A percentile compares a stretch with the other conserved stretches of the same genome.
Evolutionary conservation across 2,888 invertebrate species (phyloP).

Genomic region (Hesperia comma): DNA sequence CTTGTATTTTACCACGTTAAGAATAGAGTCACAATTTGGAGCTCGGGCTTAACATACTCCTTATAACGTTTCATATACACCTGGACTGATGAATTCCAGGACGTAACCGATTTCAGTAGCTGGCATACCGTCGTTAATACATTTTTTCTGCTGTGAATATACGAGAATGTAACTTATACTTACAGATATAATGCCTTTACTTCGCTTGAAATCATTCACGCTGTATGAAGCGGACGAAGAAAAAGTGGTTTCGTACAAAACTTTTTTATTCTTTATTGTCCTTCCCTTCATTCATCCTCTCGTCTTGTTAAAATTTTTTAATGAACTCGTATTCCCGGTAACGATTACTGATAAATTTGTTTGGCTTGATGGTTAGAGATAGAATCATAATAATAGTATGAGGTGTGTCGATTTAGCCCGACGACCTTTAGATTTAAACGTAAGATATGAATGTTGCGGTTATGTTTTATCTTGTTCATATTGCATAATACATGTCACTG

Average conservation of each 20-base stretch:
- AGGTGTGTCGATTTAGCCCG: conserved; percentile 36
- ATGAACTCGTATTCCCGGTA: conserved; percentile 28
- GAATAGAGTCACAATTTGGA: conserved; percentile 60
- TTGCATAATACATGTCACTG: conserved; percentile 82
- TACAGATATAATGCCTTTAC: conserved; percentile 36
- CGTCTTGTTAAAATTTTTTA: conserved; percentile 30
- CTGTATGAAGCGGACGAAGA: conserved; percentile 51
- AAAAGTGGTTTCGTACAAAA: conserved; percentile 51
- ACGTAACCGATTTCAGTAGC: conserved; percentile 55
- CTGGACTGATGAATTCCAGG: conserved; percentile 61
- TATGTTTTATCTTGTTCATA: conserved; percentile 77
- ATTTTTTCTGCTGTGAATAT: conserved; percentile 56
- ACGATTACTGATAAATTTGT: conserved; percentile 11
- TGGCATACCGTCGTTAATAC: conserved; percentile 61
- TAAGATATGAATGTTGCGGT: conserved; percentile 71
- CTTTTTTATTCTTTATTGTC: conserved; percentile 33
- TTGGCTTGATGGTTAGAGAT: conserved; percentile 11
- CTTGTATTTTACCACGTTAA: conserved; percentile 48
- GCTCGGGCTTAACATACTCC: conserved; percentile 48
- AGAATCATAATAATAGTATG: conserved; percentile 13
- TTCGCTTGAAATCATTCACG: conserved; percentile 55
- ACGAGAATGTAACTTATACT: conserved; percentile 41
- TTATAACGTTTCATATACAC: conserved; percentile 57
- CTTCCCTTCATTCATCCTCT: conserved; percentile 34
- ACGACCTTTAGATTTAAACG: conserved; percentile 67